These are phyloP conservation scores for Nylanderia fulva DNA, from an alignment of 1,140 invertebrate genomes.

Conservation along the genomic window DNA sequence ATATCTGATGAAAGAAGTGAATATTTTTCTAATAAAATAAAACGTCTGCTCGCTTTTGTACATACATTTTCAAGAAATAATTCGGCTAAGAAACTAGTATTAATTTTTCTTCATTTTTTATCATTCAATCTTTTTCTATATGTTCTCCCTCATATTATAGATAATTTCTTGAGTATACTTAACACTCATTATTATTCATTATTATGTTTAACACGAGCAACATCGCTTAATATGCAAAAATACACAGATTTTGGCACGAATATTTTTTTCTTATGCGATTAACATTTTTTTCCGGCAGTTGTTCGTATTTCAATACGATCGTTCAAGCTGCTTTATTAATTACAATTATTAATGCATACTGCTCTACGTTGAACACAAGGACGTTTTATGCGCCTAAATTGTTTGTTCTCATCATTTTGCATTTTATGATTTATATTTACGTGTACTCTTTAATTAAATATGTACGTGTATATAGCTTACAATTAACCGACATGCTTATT, in stretches of 20 bases:
- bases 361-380: constrained; percentile 34
- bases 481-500: constrained; percentile 35
- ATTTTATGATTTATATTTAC: constrained; percentile 13
- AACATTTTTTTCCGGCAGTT: constrained; percentile 29
- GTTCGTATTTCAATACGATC: constrained; percentile 16
- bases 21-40: not conserved
- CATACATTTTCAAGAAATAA: constrained; percentile 24
- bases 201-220: constrained; percentile 62
- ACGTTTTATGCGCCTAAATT: not conserved
- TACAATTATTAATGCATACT: not conserved
- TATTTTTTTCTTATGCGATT: not conserved
- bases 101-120: not conserved
- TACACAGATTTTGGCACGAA: constrained; percentile 60
- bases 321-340: not conserved
- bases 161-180: constrained; percentile 26
- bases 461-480: constrained; percentile 11
- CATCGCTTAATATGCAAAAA: constrained; percentile 71
- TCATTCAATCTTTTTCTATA: not conserved
- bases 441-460: not conserved
- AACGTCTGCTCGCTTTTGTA: not conserved
- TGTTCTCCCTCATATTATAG: not conserved
- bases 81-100: constrained; percentile 52
- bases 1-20: not conserved
- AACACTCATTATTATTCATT: constrained; percentile 50
- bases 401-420: constrained; percentile 17